Evolutionary conservation across 2,888 invertebrate species (phyloP), one percentile per base, ranked within the genome.

Genomic region (Parelbella ahira): DNA sequence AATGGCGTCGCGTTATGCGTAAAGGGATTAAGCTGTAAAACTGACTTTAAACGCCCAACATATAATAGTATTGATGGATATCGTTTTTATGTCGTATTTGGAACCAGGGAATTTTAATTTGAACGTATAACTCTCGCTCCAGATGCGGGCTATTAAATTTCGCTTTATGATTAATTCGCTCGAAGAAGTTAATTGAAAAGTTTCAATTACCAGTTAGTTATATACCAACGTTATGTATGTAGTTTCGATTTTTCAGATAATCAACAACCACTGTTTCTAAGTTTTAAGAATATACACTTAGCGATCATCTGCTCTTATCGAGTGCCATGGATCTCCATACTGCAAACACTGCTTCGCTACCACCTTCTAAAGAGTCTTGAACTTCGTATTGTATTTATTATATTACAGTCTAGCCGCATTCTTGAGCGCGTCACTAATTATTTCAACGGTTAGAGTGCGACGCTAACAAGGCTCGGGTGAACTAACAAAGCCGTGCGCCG

Each of bases 1-100:
- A 58, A 57, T 54, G 55, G 49, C 53, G 55, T 48, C 53, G 58
- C 54, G 55, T 53, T 59, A 56, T 60, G 50, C 53, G 54, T 54
- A 57, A 58, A 20, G 12, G 39, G 32, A 41, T 41, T 28, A 45
- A 49, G 50, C 53, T 48, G 44, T 56, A 49, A 53, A 41, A 41
- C 7, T 27, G 18, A 19, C 20, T 18, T 33, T 18, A 20, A 24
- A 20, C 30, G 39, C 23, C 12, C 12, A 33, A 25, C 13, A 12
- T 33, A 27, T 25, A 19, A 41, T 20, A 19, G 37, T 37, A 19
- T 19, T 12, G 20, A 12, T 7, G 15, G 21, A 33, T 41, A 33
- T 41, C 41, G 33, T 20, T 34, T 41, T 41, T 41, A 27, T 33
- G 18, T 33, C 33, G 8, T 18, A 27, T 28, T 27, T 5, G 8